These are phyloP conservation scores for Dreissena polymorpha DNA, from an alignment of 1,140 invertebrate species.

Conservation along the genomic window DNA sequence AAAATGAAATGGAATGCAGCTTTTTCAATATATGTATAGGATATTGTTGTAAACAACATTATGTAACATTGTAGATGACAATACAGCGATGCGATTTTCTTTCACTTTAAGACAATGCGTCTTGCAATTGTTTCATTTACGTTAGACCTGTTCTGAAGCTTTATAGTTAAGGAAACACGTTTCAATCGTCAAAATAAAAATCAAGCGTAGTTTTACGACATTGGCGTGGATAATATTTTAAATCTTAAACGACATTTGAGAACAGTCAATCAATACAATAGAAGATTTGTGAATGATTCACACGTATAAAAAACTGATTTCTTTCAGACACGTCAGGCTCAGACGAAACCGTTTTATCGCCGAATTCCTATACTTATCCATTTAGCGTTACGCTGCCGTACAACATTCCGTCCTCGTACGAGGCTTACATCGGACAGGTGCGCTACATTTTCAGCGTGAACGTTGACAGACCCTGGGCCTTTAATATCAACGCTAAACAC, in stretches of 20 bases:
- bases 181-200: too few species aligned
- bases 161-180: too few species aligned
- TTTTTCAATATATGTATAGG: too few species aligned
- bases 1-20: too few species aligned
- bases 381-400: conserved; percentile 79
- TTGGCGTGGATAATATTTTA: neutral
- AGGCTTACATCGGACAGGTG: conserved; percentile 77
- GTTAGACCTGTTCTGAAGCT: too few species aligned
- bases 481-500: conserved; percentile 65
- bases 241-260: neutral
- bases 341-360: conserved; percentile 51
- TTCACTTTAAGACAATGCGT: too few species aligned
- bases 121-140: too few species aligned
- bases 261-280: neutral
- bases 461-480: conserved; percentile 74
- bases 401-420: conserved; percentile 79
- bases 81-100: too few species aligned
- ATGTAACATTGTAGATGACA: too few species aligned
- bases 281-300: neutral
- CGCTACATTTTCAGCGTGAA: conserved; percentile 76
- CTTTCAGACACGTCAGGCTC: conserved; percentile 4
- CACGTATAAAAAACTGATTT: neutral
- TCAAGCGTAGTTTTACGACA: neutral
- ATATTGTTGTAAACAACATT: too few species aligned
- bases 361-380: conserved; percentile 76